These are phyloP conservation scores for Galleria mellonella DNA, from an alignment of 1,140 invertebrate genomes.

Conservation along the genomic window DNA sequence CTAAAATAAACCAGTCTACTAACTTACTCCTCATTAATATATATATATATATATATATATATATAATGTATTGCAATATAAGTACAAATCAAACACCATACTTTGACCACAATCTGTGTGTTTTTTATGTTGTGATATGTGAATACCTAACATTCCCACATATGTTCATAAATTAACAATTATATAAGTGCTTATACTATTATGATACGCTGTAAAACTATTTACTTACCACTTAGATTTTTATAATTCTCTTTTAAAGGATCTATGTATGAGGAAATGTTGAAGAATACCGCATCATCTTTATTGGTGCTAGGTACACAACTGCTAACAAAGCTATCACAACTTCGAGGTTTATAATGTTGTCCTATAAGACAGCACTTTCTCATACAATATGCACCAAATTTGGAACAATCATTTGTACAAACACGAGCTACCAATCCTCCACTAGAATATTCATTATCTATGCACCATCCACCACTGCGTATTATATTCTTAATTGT, in stretches of 20 bases:
- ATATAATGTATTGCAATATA: too few relatives aligned
- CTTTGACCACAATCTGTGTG: too few relatives aligned
- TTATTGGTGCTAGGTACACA: conserved; percentile 39
- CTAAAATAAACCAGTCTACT: too few relatives aligned
- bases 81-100: too few relatives aligned
- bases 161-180: too few relatives aligned
- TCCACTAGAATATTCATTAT: conserved; percentile 25
- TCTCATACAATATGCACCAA: conserved; percentile 48
- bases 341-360: conserved; percentile 34
- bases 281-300: conserved; percentile 27
- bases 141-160: too few relatives aligned
- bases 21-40: too few relatives aligned
- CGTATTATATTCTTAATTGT: conserved; percentile 11
- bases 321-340: conserved; percentile 29
- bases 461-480: conserved; percentile 61
- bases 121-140: too few relatives aligned
- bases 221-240: conserved; percentile 31
- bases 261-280: conserved; percentile 40
- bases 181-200: too few relatives aligned
- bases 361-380: conserved; percentile 68
- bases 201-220: background rate
- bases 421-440: conserved; percentile 49
- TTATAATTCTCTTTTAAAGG: conserved; percentile 23
- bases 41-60: too few relatives aligned
- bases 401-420: conserved; percentile 34